Evolutionary conservation across 2,113 vertebrate genomes (phyloP).

Genomic region (Eupsittula cactorum): DNA sequence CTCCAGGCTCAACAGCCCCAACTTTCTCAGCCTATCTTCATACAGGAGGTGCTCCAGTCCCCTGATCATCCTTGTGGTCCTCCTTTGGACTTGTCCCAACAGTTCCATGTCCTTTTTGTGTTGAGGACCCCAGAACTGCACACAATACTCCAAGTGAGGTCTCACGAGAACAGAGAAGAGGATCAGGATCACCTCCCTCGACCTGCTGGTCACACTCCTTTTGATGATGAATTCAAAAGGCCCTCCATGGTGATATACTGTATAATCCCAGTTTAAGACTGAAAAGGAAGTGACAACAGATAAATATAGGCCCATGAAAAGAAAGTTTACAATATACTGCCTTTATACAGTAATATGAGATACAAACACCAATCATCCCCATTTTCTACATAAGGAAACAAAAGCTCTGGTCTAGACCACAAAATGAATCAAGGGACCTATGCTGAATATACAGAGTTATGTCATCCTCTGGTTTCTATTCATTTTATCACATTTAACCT

Average conservation of each 20-base stretch:
- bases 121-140: too few species aligned
- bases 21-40: too few species aligned
- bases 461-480: background rate
- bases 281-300: background rate
- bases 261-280: background rate
- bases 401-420: background rate
- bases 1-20: too few species aligned
- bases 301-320: background rate
- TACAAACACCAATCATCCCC: background rate
- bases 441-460: background rate
- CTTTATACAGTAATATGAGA: background rate
- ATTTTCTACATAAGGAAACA: conserved; percentile 20
- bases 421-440: background rate
- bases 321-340: background rate
- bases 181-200: too few species aligned
- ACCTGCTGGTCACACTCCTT: too few species aligned
- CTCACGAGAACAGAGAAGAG: too few species aligned
- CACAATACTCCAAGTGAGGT: too few species aligned
- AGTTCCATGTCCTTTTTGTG: too few species aligned
- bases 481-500: background rate
- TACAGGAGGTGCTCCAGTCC: too few species aligned
- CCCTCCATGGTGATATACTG: background rate
- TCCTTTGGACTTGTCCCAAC: too few species aligned
- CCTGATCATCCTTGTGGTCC: too few species aligned
- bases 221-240: background rate